Conservation (phyloP, 1,140 invertebrate genomes). For the Sitobion miscanthi region DNA sequence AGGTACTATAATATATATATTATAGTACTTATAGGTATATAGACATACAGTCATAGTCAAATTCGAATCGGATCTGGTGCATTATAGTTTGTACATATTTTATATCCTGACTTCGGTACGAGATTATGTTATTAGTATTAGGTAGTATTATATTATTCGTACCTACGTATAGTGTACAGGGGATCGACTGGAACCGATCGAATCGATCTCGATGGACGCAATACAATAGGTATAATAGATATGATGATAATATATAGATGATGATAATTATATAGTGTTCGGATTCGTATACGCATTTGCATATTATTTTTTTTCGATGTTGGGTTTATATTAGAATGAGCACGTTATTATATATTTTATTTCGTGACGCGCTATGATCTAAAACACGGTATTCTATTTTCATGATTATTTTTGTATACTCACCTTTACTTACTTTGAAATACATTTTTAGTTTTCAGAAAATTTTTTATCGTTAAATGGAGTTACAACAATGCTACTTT, state of each 20-base stretch:
- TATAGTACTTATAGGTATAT: not conserved
- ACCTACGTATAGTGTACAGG: not conserved
- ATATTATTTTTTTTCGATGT: not conserved
- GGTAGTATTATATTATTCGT: not conserved
- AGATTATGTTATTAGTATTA: not conserved
- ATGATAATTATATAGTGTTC: not conserved
- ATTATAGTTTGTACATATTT: not conserved
- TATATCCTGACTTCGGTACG: not conserved
- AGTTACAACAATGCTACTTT: too few species aligned
- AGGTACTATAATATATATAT: not conserved
- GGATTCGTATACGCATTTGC: not conserved
- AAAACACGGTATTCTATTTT: not conserved
- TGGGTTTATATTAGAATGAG: not conserved
- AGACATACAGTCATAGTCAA: not conserved
- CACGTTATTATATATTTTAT: not conserved
- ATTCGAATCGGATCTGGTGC: conserved; percentile 34
- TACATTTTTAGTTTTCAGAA: not conserved
- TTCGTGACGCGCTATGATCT: not conserved
- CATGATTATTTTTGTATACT: not conserved
- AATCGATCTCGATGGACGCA: not conserved
- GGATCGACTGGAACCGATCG: not conserved
- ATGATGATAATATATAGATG: not conserved
- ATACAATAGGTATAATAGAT: not conserved
- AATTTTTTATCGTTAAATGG: too few species aligned
- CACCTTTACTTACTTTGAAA: too few species aligned